These are phyloP conservation scores for Parnassius glacialis DNA, from an alignment of 2,888 invertebrate genomes.

Conservation along the genomic window DNA sequence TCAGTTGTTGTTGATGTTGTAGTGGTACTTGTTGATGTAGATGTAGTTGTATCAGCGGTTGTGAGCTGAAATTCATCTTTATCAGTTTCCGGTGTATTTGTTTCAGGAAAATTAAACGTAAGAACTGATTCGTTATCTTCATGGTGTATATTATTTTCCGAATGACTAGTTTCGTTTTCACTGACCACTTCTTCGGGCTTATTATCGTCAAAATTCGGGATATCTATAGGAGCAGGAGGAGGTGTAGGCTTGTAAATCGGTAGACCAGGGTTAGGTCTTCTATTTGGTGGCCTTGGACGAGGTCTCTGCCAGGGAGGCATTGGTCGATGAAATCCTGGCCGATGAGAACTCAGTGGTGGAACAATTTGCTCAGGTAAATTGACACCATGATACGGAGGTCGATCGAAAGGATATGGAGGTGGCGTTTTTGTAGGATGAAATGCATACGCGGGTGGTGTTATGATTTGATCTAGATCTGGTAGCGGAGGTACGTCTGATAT, in stretches of 20 bases:
- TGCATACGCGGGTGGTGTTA: constrained; percentile 69
- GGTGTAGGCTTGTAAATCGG: constrained; percentile 84
- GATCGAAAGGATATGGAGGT: constrained; percentile 89
- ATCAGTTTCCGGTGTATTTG: constrained; percentile 45
- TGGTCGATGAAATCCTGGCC: constrained; percentile 82
- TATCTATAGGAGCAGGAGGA: constrained; percentile 64
- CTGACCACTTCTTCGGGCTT: constrained; percentile 49
- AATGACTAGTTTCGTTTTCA: constrained; percentile 64
- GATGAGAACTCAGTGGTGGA: constrained; percentile 77
- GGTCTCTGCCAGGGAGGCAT: constrained; percentile 85
- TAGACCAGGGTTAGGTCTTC: constrained; percentile 76
- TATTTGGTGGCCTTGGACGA: constrained; percentile 77
- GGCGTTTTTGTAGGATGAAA: constrained; percentile 75
- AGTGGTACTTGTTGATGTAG: constrained; percentile 40
- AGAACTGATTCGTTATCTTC: constrained; percentile 42
- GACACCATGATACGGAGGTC: constrained; percentile 84
- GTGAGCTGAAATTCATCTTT: constrained; percentile 50
- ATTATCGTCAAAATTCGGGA: constrained; percentile 56
- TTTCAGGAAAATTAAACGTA: constrained; percentile 42
- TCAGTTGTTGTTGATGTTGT: constrained; percentile 44
- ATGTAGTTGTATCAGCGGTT: constrained; percentile 42
- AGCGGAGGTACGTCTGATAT: constrained; percentile 88
- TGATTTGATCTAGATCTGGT: constrained; percentile 83
- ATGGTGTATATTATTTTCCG: constrained; percentile 59
- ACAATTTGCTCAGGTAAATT: constrained; percentile 88